These are phyloP conservation scores for Heliopora coerulea DNA, from an alignment of 92 coral and sea anemone species.

Conservation along the genomic window DNA sequence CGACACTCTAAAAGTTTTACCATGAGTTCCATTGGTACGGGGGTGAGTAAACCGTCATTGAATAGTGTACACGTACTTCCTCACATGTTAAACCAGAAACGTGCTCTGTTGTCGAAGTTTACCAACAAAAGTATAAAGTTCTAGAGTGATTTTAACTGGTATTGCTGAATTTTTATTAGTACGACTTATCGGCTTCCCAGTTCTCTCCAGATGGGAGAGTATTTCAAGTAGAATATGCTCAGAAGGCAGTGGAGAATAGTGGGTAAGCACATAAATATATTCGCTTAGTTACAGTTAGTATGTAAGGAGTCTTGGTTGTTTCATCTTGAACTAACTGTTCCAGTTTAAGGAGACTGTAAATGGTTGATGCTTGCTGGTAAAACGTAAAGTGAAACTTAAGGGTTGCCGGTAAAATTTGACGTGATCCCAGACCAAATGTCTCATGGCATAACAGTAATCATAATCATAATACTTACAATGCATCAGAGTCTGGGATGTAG, in stretches of 20 bases:
- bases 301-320: too few relatives aligned
- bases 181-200: conserved; percentile 95
- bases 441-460: too few relatives aligned
- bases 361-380: too few relatives aligned
- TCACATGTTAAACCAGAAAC: neutral
- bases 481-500: too few relatives aligned
- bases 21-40: conserved; percentile 99
- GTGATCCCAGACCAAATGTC: too few relatives aligned
- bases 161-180: conserved; percentile 47
- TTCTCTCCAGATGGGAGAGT: conserved; percentile 99
- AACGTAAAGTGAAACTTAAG: too few relatives aligned
- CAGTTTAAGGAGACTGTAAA: too few relatives aligned
- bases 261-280: too few relatives aligned
- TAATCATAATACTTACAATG: too few relatives aligned
- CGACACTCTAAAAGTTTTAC: neutral
- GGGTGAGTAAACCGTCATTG: conserved; percentile 66
- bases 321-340: too few relatives aligned
- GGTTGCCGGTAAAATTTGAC: too few relatives aligned
- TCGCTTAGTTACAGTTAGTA: too few relatives aligned
- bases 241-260: conserved; percentile 95
- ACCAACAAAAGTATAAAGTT: neutral
- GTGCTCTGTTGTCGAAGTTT: neutral
- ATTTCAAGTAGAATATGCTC: conserved; percentile 95
- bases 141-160: neutral
- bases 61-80: neutral